Evolutionary conservation across 2,113 vertebrate species (phyloP), one percentile per base, ranked within the genome.

Genomic region (Epinephelus fuscoguttatus): DNA sequence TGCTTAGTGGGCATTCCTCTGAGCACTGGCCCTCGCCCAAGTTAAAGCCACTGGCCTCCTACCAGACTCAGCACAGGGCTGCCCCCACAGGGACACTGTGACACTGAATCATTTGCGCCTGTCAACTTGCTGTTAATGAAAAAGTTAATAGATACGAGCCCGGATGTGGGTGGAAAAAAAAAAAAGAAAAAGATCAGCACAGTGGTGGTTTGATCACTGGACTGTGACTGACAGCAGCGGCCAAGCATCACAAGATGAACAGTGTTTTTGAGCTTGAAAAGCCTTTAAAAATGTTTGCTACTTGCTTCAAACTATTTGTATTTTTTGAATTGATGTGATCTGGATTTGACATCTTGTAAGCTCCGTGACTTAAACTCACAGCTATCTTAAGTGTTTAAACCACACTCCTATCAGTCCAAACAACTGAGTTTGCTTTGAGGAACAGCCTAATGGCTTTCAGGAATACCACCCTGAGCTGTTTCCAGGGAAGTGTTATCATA

Each of bases 1-100:
- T 93, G 92, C 91, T 92, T 92, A 91, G 89, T 90, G 89, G 91
- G 91, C 91, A 93, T 93, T 93, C 93, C 89, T 87, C 82, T 82
- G 86, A 91, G 50, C 78, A 70, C 84, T 92, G 91, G 91, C 84
- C 75, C 70, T 75, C 73, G 33, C 81, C 89, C 92, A 93, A 87
- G 68, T 87, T 77, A 84, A 84, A 88, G 69, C 78, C 84, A 80
- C 52, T n/a, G 3, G 62, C 81, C 63, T 85, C 67, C 60, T 40
- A 12, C 62, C 83, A 77, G 25, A 80, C 69, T 75, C 63, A 0
- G 82, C 25, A 10, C 87, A 47, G 71, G 42, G 72, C 88, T 90
- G 85, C 82, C 74, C 52, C 89, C 70, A 40, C 56, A 77, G 80
- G 81, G 75, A 73, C 84, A 37, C 49, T 18, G 47, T 52, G 61